phyloP scores from a whole-genome alignment of 2,797 vertebrate species.

The Rousettus madagascariensis region DNA sequence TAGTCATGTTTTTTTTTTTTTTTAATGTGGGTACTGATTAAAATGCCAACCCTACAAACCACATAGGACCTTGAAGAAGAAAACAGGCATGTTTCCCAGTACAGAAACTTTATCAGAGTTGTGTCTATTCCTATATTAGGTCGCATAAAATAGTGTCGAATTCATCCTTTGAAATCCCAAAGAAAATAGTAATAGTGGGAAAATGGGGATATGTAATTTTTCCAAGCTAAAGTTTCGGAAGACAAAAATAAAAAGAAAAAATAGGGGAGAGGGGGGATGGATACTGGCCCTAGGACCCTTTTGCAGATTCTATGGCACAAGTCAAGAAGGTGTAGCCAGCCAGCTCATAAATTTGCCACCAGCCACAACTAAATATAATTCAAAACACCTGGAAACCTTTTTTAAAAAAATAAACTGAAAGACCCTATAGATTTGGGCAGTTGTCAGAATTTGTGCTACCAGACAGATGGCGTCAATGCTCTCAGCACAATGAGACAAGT shows the following conservation, averaged over 20 bases:
- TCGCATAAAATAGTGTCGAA: slow-evolving; percentile 34
- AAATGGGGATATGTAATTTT: slow-evolving; percentile 44
- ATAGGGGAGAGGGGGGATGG: not conserved
- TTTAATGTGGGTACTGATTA: slow-evolving; percentile 26
- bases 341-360: slow-evolving; percentile 35
- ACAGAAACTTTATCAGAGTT: not conserved
- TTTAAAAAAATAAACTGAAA: slow-evolving; percentile 66
- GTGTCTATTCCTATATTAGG: not conserved
- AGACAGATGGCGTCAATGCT: slow-evolving; percentile 53
- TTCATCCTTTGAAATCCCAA: not conserved
- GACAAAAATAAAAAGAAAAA: not conserved
- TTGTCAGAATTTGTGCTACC: slow-evolving; percentile 50
- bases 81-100: not conserved
- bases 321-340: slow-evolving; percentile 49
- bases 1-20: not conserved
- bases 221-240: slow-evolving; percentile 25
- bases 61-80: not conserved
- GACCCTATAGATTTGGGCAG: slow-evolving; percentile 9
- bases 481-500: slow-evolving; percentile 64
- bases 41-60: not conserved
- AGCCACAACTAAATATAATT: slow-evolving; percentile 64
- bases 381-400: slow-evolving; percentile 60
- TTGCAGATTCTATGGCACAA: slow-evolving; percentile 24
- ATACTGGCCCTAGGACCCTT: slow-evolving; percentile 11
- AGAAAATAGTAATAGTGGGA: not conserved